Conservation (phyloP, 2,797 vertebrate species). For the Danio aesculapii region DNA sequence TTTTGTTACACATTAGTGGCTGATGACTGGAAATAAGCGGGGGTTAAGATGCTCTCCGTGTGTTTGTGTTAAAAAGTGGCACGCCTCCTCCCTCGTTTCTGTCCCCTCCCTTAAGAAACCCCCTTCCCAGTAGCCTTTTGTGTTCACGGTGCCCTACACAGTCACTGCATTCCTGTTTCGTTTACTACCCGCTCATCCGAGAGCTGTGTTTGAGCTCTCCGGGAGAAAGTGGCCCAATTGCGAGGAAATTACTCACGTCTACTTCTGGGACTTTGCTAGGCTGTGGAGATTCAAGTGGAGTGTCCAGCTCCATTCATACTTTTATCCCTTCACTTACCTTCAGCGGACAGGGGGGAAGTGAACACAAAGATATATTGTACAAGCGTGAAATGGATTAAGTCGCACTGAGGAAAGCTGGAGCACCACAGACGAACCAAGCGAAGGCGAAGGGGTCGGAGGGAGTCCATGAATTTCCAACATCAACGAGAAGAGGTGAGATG, state of each 20-base stretch:
- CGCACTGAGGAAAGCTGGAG: constrained; percentile 78
- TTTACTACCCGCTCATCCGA: constrained; percentile 52
- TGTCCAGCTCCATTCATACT: constrained; percentile 35
- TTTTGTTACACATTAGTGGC: constrained; percentile 47
- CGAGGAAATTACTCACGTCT: constrained; percentile 11
- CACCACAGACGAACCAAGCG: constrained; percentile 79
- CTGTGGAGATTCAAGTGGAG: constrained; percentile 12
- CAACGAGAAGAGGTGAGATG: constrained; percentile 82
- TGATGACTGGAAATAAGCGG: constrained; percentile 66
- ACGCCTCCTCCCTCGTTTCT: constrained; percentile 72
- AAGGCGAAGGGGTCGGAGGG: constrained; percentile 80
- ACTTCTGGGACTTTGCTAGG: constrained; percentile 24
- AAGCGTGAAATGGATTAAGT: constrained; percentile 76
- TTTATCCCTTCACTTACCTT: constrained; percentile 28
- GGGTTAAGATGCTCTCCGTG: constrained; percentile 58
- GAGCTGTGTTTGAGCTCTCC: not conserved
- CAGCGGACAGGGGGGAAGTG: constrained; percentile 28
- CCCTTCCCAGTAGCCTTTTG: constrained; percentile 70
- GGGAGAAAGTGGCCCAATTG: constrained; percentile 42
- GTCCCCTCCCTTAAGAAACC: constrained; percentile 55
- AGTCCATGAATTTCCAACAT: constrained; percentile 81
- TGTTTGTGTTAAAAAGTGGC: constrained; percentile 57
- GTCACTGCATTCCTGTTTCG: constrained; percentile 68
- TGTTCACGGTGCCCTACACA: constrained; percentile 67
- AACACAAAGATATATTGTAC: constrained; percentile 28